Percentiles rank a stretch among this genome's conserved stretches.
These are phyloP conservation scores for Odontomachus brunneus DNA, from an alignment of 1,140 invertebrate genomes.

Conservation along the genomic window DNA sequence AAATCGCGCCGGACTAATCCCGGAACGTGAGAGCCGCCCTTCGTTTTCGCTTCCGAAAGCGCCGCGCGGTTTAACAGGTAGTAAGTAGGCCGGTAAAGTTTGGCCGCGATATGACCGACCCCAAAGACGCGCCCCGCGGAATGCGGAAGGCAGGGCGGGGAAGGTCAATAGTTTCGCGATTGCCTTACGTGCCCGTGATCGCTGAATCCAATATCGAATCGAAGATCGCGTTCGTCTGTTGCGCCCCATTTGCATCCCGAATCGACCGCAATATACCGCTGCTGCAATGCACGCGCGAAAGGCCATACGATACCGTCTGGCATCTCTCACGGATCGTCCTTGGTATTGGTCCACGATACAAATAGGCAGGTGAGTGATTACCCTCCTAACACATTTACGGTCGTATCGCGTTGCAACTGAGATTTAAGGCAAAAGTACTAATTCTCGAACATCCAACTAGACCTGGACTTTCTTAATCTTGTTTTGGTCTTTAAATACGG, in stretches of 20 bases:
- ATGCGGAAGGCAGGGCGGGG: conserved; percentile 26
- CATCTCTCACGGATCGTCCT: no score
- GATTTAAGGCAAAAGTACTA: no score
- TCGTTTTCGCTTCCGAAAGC: not conserved
- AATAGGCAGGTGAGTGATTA: no score
- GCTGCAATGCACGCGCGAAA: conserved; percentile 1
- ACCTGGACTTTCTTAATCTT: no score
- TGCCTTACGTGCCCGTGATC: conserved; percentile 36
- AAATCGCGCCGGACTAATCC: not conserved
- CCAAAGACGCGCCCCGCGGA: conserved; percentile 12
- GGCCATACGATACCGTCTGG: no score
- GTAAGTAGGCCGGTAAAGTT: conserved; percentile 20
- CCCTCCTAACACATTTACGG: no score
- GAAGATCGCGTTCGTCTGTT: conserved; percentile 57
- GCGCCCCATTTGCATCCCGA: conserved; percentile 16
- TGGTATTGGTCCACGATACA: no score
- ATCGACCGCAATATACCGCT: not conserved
- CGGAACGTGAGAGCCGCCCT: not conserved
- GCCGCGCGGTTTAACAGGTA: conserved; percentile 51
- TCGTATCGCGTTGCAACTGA: no score
- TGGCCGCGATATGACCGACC: conserved; percentile 31
- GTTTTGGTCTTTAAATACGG: no score
- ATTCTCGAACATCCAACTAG: no score
- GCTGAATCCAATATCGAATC: conserved; percentile 61
- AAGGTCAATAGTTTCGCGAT: conserved; percentile 59